phyloP scores from a whole-genome alignment of 1,140 invertebrate genomes.

The Octopus bimaculoides region DNA sequence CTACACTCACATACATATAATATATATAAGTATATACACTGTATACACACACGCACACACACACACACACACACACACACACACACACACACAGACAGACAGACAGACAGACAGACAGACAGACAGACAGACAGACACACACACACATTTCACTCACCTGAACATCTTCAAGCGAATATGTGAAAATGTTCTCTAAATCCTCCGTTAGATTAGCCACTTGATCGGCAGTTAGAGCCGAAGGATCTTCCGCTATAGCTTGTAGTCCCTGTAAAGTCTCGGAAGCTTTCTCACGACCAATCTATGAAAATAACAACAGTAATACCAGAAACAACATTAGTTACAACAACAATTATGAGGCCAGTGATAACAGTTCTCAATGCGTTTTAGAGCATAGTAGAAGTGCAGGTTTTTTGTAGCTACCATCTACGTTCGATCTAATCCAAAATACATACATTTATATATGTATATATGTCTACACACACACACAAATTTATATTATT shows the following conservation, averaged over 20 bases:
- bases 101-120: not conserved
- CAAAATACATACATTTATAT: too few relatives aligned
- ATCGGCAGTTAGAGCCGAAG: slow-evolving; percentile 22
- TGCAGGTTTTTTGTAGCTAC: too few relatives aligned
- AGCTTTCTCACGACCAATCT: slow-evolving; percentile 27
- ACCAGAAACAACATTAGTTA: not conserved
- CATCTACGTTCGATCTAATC: too few relatives aligned
- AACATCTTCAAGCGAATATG: slow-evolving; percentile 27
- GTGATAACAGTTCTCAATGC: too few relatives aligned
- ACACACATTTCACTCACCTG: slow-evolving; percentile 17
- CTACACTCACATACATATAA: not conserved
- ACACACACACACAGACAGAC: not conserved
- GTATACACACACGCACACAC: not conserved
- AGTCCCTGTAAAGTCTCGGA: slow-evolving; percentile 21
- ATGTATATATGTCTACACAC: too few relatives aligned
- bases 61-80: too few relatives aligned
- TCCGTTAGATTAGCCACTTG: slow-evolving; percentile 30
- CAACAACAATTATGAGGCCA: not conserved
- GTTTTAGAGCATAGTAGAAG: too few relatives aligned
- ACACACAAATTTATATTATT: too few relatives aligned
- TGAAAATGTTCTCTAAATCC: slow-evolving; percentile 29
- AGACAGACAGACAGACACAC: too few relatives aligned
- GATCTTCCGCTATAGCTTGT: slow-evolving; percentile 26
- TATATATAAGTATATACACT: not conserved
- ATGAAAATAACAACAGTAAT: slow-evolving; percentile 1